A percentile compares a stretch with the other conserved stretches of the same genome.
Conservation (phyloP, 2,797 vertebrate genomes). For the Sebastes alutus region DNA sequence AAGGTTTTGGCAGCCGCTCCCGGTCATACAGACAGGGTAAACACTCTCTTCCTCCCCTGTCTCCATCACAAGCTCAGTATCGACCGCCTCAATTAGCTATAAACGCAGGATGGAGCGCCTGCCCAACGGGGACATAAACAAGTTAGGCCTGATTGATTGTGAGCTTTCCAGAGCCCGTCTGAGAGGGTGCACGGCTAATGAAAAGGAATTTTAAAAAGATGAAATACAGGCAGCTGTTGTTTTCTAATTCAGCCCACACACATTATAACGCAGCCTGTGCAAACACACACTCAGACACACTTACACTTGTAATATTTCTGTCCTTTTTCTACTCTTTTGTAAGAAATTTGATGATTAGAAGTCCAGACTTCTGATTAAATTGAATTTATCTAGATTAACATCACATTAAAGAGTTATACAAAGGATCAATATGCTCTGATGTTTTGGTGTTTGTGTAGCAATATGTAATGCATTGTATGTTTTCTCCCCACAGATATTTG, state of each 20-base stretch:
- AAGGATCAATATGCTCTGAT: background rate
- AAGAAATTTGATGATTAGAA: background rate
- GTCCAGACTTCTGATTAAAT: background rate
- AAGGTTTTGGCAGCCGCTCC: slow-evolving; percentile 94
- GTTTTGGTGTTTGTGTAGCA: background rate
- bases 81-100: slow-evolving; percentile 59
- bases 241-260: slow-evolving; percentile 59
- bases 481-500: slow-evolving; percentile 91
- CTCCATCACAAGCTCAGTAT: slow-evolving; percentile 57
- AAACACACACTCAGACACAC: slow-evolving; percentile 5
- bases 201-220: slow-evolving; percentile 74
- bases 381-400: background rate
- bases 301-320: background rate
- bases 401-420: background rate
- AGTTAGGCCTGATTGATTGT: slow-evolving; percentile 74
- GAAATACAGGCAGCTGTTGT: slow-evolving; percentile 63
- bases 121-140: slow-evolving; percentile 65
- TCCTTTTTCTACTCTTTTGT: background rate
- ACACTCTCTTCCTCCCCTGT: slow-evolving; percentile 57
- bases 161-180: slow-evolving; percentile 57
- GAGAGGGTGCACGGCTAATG: slow-evolving; percentile 65
- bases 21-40: slow-evolving; percentile 97
- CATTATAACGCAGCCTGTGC: slow-evolving; percentile 22
- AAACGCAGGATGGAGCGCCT: slow-evolving; percentile 42
- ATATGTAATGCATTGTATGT: slow-evolving; percentile 35